Base-by-base conservation (phyloP, 1,140 invertebrate genomes). In the Matsumurasca onukii region DNA sequence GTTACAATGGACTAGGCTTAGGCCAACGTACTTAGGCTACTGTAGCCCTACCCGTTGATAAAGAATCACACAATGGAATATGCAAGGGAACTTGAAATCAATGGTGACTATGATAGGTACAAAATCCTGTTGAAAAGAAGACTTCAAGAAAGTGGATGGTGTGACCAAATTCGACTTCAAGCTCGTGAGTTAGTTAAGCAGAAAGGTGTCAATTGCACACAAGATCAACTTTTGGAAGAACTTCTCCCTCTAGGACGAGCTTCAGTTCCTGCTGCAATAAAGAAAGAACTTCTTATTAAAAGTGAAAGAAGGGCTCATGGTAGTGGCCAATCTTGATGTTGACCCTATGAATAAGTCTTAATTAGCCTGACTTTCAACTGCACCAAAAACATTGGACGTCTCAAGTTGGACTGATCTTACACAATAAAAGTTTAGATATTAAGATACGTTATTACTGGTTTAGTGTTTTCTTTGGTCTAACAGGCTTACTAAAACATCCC, bases 101-200 rank as follows among this genome's bases (percentile, higher is more conserved):
- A 9, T 59, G 55, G 55, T 5, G 55, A 59, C 5, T 59, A 59
- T 27, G 55, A 59, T 2, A 59, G 30, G 30, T 59, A 27, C 31
- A 65, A 65, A 22, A 45, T 65, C 12, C 31, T 65, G 31, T 27
- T 65, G 1, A 65, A 31, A 24, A 39, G 62, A 22, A n/a, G 62
- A 15, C 62, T 65, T 22, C 62, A 65, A 3, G 62, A 65, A 65
- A 65, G 62, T 65, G 62, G 62, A 9, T 65, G 62, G 62, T 45
- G 31, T 45, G 62, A 65, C 27, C 62, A 65, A 25, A 31, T 65
- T 9, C 62, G 62, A 48, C 24, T 65, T 25, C 31, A 45, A 65
- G 62, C 62, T 3, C 9, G 34, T 48, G 62, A 65, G 24, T 48
- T 65, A 13, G 39, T 65, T 13, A 65, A 65, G 48, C 34, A 45